Conservation (phyloP, 2,888 invertebrate species). For the Cyaniris semiargus region DNA sequence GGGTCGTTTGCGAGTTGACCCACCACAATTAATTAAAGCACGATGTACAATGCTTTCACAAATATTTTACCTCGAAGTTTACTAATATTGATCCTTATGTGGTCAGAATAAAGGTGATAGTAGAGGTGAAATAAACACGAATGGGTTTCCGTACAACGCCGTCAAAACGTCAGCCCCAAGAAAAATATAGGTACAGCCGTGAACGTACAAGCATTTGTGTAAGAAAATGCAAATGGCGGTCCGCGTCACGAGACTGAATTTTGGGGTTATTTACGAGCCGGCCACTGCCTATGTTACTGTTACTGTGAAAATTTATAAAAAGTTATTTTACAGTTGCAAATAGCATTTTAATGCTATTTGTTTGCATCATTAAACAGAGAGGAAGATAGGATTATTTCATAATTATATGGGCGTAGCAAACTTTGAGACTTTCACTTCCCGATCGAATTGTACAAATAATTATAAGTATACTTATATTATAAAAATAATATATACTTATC, state of each 20-base stretch:
- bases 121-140: neutral
- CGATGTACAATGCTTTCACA: conserved; percentile 51
- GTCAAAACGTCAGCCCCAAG: conserved; percentile 50
- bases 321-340: neutral
- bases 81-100: neutral
- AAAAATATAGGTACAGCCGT: conserved; percentile 52
- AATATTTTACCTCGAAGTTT: neutral
- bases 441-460: too few species aligned
- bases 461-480: too few species aligned
- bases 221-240: conserved; percentile 44
- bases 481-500: neutral
- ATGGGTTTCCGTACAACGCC: conserved; percentile 39
- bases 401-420: too few species aligned
- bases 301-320: neutral
- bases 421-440: too few species aligned
- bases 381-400: neutral
- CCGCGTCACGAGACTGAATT: conserved; percentile 40
- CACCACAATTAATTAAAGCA: conserved; percentile 76
- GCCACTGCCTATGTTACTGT: neutral
- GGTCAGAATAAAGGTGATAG: neutral
- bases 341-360: too few species aligned
- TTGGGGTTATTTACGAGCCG: conserved; percentile 4
- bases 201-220: conserved; percentile 46
- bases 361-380: neutral
- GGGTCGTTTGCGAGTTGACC: conserved; percentile 59